Conservation (phyloP, 2,797 vertebrate species). For the Graptemys geographica region DNA sequence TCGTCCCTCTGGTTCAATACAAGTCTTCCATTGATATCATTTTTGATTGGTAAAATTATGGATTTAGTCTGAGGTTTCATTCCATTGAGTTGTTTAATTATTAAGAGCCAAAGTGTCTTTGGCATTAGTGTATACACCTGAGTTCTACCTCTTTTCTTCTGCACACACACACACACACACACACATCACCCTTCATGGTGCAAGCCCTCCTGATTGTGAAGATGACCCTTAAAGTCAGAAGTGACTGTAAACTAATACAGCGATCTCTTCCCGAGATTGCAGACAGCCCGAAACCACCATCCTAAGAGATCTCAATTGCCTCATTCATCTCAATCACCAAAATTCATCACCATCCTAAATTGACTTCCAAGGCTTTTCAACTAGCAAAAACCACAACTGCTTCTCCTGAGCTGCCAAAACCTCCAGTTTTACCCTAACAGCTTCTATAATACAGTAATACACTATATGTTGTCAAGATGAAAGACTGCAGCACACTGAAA, state of each 20-base stretch:
- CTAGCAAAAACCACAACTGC: conserved; percentile 69
- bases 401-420: conserved; percentile 30
- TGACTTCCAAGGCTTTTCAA: conserved; percentile 52
- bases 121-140: background rate
- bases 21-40: background rate
- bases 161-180: too few relatives aligned
- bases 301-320: background rate
- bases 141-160: background rate
- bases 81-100: too few relatives aligned
- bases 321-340: conserved; percentile 33
- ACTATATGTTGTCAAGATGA: conserved; percentile 29
- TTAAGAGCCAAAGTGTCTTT: background rate
- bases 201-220: background rate
- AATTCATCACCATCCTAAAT: conserved; percentile 39
- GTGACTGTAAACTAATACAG: background rate
- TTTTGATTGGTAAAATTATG: background rate
- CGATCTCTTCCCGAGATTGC: background rate
- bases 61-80: background rate
- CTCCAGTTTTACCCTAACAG: conserved; percentile 17
- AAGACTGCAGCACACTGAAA: conserved; percentile 20
- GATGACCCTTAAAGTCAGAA: background rate
- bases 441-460: conserved; percentile 27
- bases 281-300: background rate
- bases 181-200: background rate
- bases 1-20: background rate